A percentile compares a stretch with the other conserved stretches of the same genome.
These are phyloP conservation scores for Neodon shergylaensis DNA, from an alignment of 2,113 vertebrate genomes.

Conservation along the genomic window DNA sequence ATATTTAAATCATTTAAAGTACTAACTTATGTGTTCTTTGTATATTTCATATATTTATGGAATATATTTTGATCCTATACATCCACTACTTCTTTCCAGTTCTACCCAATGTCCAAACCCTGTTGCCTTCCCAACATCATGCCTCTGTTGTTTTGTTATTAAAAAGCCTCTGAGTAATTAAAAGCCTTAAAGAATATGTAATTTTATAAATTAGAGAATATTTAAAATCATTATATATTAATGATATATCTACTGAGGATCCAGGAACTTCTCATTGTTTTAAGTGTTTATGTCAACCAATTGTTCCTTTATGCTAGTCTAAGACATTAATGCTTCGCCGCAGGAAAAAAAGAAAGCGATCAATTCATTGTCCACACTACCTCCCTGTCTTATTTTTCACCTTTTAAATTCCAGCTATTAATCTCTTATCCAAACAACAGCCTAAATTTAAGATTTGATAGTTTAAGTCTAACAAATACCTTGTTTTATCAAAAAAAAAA, in stretches of 20 bases:
- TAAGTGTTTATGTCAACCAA: not conserved
- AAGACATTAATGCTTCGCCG: not conserved
- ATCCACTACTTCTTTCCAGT: too few species aligned
- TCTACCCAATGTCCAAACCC: too few species aligned
- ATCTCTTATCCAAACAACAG: slow-evolving; percentile 76
- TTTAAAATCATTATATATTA: not conserved
- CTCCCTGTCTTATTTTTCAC: not conserved
- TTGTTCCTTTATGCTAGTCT: not conserved
- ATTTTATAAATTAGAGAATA: not conserved
- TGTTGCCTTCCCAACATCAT: not conserved
- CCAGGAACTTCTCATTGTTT: not conserved
- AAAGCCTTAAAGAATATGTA: not conserved
- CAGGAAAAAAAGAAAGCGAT: not conserved
- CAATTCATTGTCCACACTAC: not conserved
- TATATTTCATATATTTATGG: too few species aligned
- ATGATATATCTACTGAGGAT: not conserved
- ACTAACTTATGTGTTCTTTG: not conserved
- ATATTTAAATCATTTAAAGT: not conserved
- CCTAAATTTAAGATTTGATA: slow-evolving; percentile 63
- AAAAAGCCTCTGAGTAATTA: not conserved
- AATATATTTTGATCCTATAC: not conserved
- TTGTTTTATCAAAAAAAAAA: slow-evolving; percentile 48
- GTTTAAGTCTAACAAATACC: slow-evolving; percentile 63
- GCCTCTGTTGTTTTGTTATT: too few species aligned
- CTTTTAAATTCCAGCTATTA: slow-evolving; percentile 72